phyloP scores from a whole-genome alignment of 2,113 vertebrate genomes.

The Brachypteracias leptosomus region DNA sequence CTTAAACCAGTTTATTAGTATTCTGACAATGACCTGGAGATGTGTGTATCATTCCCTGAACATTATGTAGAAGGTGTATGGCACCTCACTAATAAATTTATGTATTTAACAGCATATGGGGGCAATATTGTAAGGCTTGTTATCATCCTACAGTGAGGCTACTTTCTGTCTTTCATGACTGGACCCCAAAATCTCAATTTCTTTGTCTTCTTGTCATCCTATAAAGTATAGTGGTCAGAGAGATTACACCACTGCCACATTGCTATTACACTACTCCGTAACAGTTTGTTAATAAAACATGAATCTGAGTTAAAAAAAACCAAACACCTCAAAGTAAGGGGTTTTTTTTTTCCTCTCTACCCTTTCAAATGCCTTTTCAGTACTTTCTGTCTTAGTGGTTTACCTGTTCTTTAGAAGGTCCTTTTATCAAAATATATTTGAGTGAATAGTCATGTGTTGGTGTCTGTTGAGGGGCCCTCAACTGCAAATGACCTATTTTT shows the following conservation, averaged over 20 bases:
- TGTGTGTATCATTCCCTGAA: neutral
- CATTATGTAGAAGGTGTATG: neutral
- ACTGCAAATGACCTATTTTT: neutral
- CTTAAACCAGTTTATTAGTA: conserved; percentile 5
- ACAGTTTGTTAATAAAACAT: neutral
- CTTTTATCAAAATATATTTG: neutral
- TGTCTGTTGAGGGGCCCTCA: neutral
- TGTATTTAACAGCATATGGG: neutral
- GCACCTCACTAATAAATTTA: neutral
- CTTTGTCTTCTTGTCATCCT: neutral
- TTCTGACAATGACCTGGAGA: neutral
- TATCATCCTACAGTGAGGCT: neutral
- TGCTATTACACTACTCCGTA: neutral
- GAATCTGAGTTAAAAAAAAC: neutral
- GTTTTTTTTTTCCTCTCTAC: neutral
- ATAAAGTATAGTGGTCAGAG: neutral
- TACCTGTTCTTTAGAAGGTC: neutral
- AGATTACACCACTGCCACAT: neutral
- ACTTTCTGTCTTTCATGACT: neutral
- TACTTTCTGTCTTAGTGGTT: neutral
- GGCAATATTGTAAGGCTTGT: neutral
- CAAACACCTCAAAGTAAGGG: neutral
- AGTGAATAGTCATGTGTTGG: neutral
- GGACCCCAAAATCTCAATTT: neutral
- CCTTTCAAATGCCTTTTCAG: neutral